These are phyloP conservation scores for Zaprionus obscuricornis DNA, from an alignment of 2,888 invertebrate species.

Conservation along the genomic window DNA sequence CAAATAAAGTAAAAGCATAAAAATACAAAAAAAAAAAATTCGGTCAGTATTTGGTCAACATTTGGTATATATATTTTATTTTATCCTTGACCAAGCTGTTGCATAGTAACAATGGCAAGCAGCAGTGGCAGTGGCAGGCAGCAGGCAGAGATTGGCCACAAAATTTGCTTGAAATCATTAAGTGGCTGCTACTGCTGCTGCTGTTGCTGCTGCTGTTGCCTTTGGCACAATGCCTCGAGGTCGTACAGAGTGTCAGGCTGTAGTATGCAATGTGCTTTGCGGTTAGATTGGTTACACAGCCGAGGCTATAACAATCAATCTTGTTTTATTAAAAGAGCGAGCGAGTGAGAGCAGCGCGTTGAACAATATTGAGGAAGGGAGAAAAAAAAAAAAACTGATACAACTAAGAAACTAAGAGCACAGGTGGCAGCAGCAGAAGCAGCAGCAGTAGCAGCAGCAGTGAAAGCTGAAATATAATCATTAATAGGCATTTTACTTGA, in stretches of 20 bases:
- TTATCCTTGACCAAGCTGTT: slow-evolving; percentile 33
- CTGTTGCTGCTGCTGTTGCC: slow-evolving; percentile 4
- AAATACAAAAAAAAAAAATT: neutral
- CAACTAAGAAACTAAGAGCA: slow-evolving; percentile 37
- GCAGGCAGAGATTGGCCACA: slow-evolving; percentile 29
- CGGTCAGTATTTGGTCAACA: slow-evolving; percentile 44
- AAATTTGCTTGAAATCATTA: slow-evolving; percentile 54
- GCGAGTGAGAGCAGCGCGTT: slow-evolving; percentile 3
- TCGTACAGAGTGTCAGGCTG: slow-evolving; percentile 4
- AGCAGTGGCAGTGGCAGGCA: too few relatives aligned
- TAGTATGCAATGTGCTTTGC: slow-evolving; percentile 13
- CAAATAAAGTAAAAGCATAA: neutral
- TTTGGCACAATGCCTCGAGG: slow-evolving; percentile 18
- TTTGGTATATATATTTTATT: too few relatives aligned
- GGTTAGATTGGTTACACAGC: slow-evolving; percentile 32
- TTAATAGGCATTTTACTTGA: slow-evolving; percentile 53
- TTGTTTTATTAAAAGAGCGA: slow-evolving; percentile 56
- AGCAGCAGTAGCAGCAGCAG: neutral
- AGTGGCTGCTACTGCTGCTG: too few relatives aligned
- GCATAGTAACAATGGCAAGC: neutral
- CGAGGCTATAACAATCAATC: slow-evolving; percentile 67
- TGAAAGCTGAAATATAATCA: slow-evolving; percentile 34
- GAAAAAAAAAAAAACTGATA: slow-evolving; percentile 2
- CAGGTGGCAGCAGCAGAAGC: neutral
- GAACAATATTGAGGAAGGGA: neutral